Base-by-base conservation (phyloP, 2,888 invertebrate genomes). In the Chrysolina americana region DNA sequence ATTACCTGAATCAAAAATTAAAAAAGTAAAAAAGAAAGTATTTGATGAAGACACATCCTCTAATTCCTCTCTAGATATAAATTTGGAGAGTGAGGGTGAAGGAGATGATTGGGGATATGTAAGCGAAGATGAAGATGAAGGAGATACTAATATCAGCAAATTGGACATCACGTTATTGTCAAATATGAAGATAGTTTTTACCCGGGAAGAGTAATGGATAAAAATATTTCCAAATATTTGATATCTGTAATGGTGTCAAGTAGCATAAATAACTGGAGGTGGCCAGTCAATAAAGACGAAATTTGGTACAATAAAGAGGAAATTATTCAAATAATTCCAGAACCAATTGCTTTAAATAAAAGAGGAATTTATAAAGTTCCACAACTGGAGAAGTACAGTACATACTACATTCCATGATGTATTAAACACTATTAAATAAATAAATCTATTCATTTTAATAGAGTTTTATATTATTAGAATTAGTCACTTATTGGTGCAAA, bases 231-330 rank as follows among this genome's bases (percentile, higher is more conserved):
- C n/a, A 28, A 59, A 59, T 59, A 59, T 59, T 59, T 28, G 28
- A 59, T 59, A 59, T 23, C 59, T n/a, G 28, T 23, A n/a, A 59
- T 28, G 28, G 23, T 59, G 28, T 59, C 59, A 59, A 59, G 47
- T 48, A 44, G 19, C 65, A 65, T 65, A 48, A 65, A 65, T n/a
- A 65, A 65, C 41, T 47, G 65, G 65, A 65, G 47, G 65, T 65
- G 65, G 65, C 41, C 41, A 13, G 65, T 65, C 41, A 65, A 41
- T 65, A 65, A 65, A 65, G 65, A 65, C 23, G 28, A 47, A 65
- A 65, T 65, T 65, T 65, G 65, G 65, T 65, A 48, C 13, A 23
- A 65, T 47, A 17, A 65, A 65, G 44, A 65, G 44, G 47, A 65
- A 65, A 65, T 65, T 47, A 65, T 23, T 65, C 10, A 65, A 65